A percentile compares a stretch with the other conserved stretches of the same genome.
These are phyloP conservation scores for Sthenelais limicola DNA, from an alignment of 2,888 invertebrate genomes.

Conservation along the genomic window DNA sequence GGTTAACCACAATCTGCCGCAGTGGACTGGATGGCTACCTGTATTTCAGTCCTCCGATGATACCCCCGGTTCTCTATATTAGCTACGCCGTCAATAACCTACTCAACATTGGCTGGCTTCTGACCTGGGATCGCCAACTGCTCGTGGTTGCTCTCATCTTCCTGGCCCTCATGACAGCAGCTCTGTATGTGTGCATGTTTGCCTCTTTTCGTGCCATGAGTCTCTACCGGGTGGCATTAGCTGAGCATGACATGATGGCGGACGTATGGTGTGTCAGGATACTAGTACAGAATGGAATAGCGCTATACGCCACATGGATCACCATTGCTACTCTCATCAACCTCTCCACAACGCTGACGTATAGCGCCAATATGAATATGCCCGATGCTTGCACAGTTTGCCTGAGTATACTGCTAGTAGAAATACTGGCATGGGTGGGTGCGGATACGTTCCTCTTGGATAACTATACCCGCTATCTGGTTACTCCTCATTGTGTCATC, in stretches of 20 bases:
- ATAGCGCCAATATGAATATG: slow-evolving; percentile 48
- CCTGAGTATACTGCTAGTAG: slow-evolving; percentile 54
- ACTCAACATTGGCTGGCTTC: slow-evolving; percentile 59
- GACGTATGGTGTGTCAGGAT: slow-evolving; percentile 62
- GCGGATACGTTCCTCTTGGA: slow-evolving; percentile 34
- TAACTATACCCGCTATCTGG: slow-evolving; percentile 29
- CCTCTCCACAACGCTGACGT: slow-evolving; percentile 54
- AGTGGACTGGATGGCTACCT: slow-evolving; percentile 54
- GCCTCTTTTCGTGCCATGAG: slow-evolving; percentile 53
- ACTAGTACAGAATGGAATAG: slow-evolving; percentile 62
- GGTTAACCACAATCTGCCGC: slow-evolving; percentile 57
- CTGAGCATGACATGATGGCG: neutral
- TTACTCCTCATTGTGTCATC: slow-evolving; percentile 38
- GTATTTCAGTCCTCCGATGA: slow-evolving; percentile 56
- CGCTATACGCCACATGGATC: slow-evolving; percentile 63
- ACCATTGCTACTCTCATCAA: slow-evolving; percentile 59
- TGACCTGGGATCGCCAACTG: slow-evolving; percentile 57
- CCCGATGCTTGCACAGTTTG: slow-evolving; percentile 54
- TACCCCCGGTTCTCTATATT: slow-evolving; percentile 54
- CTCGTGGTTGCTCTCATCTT: slow-evolving; percentile 54
- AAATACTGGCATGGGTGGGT: slow-evolving; percentile 22
- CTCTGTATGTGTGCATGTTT: slow-evolving; percentile 55
- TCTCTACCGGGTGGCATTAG: slow-evolving; percentile 16
- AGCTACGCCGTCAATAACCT: slow-evolving; percentile 52
- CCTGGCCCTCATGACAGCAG: slow-evolving; percentile 53